Evolutionary conservation across 2,888 invertebrate species (phyloP).

Genomic region (Miltochrista miniata): DNA sequence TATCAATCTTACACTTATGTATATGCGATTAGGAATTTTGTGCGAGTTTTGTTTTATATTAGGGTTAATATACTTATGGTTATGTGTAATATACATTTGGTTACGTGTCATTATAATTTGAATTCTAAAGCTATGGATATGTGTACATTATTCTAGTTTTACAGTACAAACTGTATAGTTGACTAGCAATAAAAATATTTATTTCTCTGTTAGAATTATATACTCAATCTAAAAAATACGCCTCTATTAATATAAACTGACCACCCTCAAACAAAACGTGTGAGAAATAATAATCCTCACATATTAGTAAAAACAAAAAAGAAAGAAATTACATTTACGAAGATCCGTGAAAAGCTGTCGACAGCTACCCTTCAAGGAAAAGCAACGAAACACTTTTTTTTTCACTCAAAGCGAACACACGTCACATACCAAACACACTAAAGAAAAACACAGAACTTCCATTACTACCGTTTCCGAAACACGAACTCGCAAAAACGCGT

Average conservation of each 20-base stretch:
- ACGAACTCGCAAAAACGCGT: slow-evolving; percentile 41
- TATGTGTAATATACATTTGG: neutral
- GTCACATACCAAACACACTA: slow-evolving; percentile 11
- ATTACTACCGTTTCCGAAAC: slow-evolving; percentile 23
- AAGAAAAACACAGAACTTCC: slow-evolving; percentile 16
- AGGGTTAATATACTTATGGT: neutral
- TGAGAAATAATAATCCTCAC: neutral
- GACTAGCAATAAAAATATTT: too few species aligned
- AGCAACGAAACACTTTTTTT: slow-evolving; percentile 10
- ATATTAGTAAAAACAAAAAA: neutral
- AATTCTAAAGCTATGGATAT: too few species aligned
- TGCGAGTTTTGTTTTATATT: slow-evolving; percentile 4
- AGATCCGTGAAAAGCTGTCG: neutral
- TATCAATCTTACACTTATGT: slow-evolving; percentile 29
- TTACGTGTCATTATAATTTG: too few species aligned
- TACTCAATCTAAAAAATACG: neutral
- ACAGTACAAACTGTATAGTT: too few species aligned
- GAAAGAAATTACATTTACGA: neutral
- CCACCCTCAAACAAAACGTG: slow-evolving; percentile 2
- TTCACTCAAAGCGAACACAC: slow-evolving; percentile 12
- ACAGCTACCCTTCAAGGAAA: neutral
- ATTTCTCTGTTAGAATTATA: neutral
- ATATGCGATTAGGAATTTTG: slow-evolving; percentile 23
- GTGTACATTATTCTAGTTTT: too few species aligned
- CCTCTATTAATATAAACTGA: neutral